Base-by-base conservation (phyloP, 2,797 vertebrate genomes). In the Danio tinwini region DNA sequence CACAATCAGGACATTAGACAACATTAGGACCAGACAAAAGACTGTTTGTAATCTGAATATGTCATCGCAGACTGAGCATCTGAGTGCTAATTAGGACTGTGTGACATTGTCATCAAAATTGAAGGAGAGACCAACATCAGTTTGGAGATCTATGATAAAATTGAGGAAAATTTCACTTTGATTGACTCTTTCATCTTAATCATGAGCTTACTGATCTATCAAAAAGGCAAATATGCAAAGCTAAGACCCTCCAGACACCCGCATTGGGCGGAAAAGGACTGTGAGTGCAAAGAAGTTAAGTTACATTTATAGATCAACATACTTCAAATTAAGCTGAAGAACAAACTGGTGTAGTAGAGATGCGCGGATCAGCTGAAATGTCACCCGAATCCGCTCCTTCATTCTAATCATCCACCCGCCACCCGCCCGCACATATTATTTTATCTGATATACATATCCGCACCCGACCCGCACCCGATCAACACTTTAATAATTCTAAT, bases 91-190 rank as follows among this genome's bases (percentile, higher is more conserved):
- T 59, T 67, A 65, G 29, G 6, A 56, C 17, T 6, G 39, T 55
- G 42, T 52, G 68, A 67, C 52, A 65, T 17, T 81, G 74, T 72
- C 74, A 39, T 40, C 50, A 37, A 39, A 16, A 55, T 49, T 62
- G 50, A 49, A 76, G 52, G 53, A 42, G 58, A 77, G 80, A 72
- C 7, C 55, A 52, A 65, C 37, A 70, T 71, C 59, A 65, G 44
- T 77, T 67, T 9, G n/a, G 50, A 74, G 78, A 77, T 67, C 74
- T 65, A 37, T n/a, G 17, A 76, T 73, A 65, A 77, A 29, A 59
- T 58, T 47, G 17, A 14, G 37, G 19, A 74, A 68, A 45, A 52
- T 40, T 42, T 39, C 45, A 68, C 55, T 67, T 63, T 79, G 70
- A 78, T 78, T 62, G 49, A 77, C 56, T 62, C 45, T n/a, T n/a